These are phyloP conservation scores for Lates japonicus DNA, from an alignment of 2,797 vertebrate species.

Conservation along the genomic window DNA sequence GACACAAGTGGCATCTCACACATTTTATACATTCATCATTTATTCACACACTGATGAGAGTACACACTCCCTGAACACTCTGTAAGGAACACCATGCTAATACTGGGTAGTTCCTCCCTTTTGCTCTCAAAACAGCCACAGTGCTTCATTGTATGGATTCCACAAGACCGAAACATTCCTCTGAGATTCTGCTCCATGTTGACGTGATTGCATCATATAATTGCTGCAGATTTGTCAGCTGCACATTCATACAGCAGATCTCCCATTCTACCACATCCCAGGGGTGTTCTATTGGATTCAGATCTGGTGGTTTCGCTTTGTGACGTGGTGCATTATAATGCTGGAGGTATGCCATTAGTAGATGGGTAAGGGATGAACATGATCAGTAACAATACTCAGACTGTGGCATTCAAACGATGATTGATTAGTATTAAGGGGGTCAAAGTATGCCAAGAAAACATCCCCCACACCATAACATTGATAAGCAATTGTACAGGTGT, in stretches of 20 bases:
- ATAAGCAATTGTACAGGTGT: background rate
- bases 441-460: background rate
- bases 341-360: background rate
- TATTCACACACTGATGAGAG: background rate
- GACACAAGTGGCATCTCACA: background rate
- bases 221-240: background rate
- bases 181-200: background rate
- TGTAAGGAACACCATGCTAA: background rate
- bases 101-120: background rate
- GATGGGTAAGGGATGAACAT: background rate
- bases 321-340: background rate
- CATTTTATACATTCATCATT: background rate
- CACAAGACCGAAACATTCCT: background rate
- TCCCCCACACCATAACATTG: background rate
- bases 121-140: too few relatives aligned
- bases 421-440: background rate
- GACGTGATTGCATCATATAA: background rate
- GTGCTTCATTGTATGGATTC: background rate
- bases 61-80: background rate
- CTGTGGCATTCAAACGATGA: background rate
- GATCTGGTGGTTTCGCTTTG: background rate
- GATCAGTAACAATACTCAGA: too few relatives aligned
- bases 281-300: background rate
- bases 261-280: background rate
- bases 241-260: background rate